These are phyloP conservation scores for Chrysocyon brachyurus DNA, from an alignment of 2,797 vertebrate species.

Conservation along the genomic window DNA sequence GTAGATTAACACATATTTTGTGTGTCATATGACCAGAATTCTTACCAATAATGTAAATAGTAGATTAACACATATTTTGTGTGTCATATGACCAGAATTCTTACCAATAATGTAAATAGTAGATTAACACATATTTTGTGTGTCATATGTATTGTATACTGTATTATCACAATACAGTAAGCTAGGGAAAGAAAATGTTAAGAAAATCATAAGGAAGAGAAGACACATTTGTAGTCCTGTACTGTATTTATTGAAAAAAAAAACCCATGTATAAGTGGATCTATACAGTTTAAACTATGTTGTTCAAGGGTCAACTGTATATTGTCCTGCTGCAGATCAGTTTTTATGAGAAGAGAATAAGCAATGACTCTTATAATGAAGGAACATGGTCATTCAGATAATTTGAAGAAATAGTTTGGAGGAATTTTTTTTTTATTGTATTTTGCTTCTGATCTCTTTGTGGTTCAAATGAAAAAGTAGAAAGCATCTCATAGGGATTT, in stretches of 20 bases:
- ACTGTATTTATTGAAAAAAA: not conserved
- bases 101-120: not conserved
- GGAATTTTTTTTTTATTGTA: not conserved
- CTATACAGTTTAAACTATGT: not conserved
- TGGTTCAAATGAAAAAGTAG: constrained; percentile 25
- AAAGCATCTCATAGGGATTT: not conserved
- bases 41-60: not conserved
- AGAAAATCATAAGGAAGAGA: not conserved
- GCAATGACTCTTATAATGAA: not conserved
- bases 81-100: not conserved
- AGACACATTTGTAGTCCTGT: not conserved
- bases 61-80: not conserved
- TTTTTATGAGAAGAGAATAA: constrained; percentile 20
- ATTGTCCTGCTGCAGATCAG: not conserved
- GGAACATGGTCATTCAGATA: not conserved
- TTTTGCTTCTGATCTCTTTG: not conserved
- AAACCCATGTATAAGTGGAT: not conserved
- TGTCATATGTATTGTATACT: not conserved
- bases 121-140: not conserved
- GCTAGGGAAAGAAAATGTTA: not conserved
- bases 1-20: not conserved
- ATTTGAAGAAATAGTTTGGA: not conserved
- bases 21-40: not conserved
- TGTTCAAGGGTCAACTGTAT: not conserved
- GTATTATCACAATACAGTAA: not conserved